phyloP scores from a whole-genome alignment of 2,888 invertebrate species.

The Hydrotaea cyrtoneurina region DNA sequence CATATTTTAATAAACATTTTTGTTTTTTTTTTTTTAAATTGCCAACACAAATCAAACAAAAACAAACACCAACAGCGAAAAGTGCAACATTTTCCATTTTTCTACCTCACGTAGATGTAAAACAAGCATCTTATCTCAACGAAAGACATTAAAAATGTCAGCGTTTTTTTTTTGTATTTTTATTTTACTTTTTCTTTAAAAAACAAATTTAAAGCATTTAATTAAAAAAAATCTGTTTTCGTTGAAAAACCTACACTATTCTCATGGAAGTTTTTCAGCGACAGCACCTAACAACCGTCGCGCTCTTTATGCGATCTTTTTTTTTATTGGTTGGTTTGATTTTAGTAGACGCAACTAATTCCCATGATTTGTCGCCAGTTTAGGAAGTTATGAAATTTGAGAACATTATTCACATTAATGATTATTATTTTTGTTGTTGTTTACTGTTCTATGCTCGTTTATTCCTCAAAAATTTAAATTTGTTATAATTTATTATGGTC shows the following conservation, averaged over 20 bases:
- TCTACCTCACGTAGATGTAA: conserved; percentile 23
- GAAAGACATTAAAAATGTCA: conserved; percentile 49
- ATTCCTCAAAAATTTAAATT: not conserved
- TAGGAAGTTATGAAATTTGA: conserved; percentile 46
- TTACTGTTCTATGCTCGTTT: too few relatives aligned
- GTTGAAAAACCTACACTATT: conserved; percentile 5
- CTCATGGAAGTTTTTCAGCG: not conserved
- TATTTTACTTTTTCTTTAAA: not conserved
- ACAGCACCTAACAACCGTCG: not conserved
- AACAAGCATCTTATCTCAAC: conserved; percentile 64
- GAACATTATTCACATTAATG: conserved; percentile 25
- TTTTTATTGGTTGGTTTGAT: not conserved
- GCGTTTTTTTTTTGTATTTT: not conserved
- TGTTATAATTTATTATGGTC: not conserved
- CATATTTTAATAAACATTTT: conserved; percentile 31
- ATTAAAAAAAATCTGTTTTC: conserved; percentile 39
- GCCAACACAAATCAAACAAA: not conserved
- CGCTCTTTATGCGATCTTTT: not conserved
- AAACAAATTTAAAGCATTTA: conserved; percentile 49
- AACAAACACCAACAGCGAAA: not conserved
- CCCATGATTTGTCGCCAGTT: conserved; percentile 14
- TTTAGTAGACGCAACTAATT: not conserved
- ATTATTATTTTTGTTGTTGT: too few relatives aligned
- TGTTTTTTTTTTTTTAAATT: too few relatives aligned
- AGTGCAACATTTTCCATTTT: conserved; percentile 6